phyloP scores from a whole-genome alignment of 2,888 invertebrate species.

The Phlogophora meticulosa region DNA sequence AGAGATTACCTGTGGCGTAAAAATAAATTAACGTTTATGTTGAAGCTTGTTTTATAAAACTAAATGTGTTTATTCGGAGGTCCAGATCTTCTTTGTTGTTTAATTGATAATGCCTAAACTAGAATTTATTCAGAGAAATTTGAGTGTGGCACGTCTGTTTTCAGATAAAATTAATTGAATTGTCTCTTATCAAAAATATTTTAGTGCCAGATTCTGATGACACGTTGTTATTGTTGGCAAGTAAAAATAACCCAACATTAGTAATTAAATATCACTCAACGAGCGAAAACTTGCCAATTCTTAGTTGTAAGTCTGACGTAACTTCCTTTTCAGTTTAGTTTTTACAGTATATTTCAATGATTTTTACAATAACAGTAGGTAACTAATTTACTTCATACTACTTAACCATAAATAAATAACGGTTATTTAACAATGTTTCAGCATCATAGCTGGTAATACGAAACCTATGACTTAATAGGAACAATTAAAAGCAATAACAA shows the following conservation, averaged over 20 bases:
- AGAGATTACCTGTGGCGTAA: slow-evolving; percentile 20
- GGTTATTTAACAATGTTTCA: slow-evolving; percentile 11
- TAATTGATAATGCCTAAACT: background rate
- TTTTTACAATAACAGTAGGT: slow-evolving; percentile 11
- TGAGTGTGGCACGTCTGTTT: slow-evolving; percentile 13
- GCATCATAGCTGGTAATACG: slow-evolving; percentile 7
- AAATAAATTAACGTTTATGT: slow-evolving; percentile 9
- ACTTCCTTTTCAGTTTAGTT: slow-evolving; percentile 11
- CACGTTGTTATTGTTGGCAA: slow-evolving; percentile 26
- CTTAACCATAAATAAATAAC: background rate
- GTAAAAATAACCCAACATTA: slow-evolving; percentile 4
- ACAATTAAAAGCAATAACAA: slow-evolving; percentile 44
- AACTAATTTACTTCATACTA: too few relatives aligned
- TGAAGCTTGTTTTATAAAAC: background rate
- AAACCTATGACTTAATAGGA: slow-evolving; percentile 32
- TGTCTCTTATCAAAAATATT: slow-evolving; percentile 8
- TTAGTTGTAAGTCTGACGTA: slow-evolving; percentile 16
- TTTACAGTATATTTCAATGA: background rate
- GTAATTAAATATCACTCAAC: slow-evolving; percentile 44
- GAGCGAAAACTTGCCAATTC: slow-evolving; percentile 30
- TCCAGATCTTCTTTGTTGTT: background rate
- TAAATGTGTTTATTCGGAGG: background rate
- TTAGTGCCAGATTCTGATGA: background rate
- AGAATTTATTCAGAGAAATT: background rate
- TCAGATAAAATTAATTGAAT: background rate